Conservation (phyloP, 1,140 invertebrate species). For the Microplitis mediator region DNA sequence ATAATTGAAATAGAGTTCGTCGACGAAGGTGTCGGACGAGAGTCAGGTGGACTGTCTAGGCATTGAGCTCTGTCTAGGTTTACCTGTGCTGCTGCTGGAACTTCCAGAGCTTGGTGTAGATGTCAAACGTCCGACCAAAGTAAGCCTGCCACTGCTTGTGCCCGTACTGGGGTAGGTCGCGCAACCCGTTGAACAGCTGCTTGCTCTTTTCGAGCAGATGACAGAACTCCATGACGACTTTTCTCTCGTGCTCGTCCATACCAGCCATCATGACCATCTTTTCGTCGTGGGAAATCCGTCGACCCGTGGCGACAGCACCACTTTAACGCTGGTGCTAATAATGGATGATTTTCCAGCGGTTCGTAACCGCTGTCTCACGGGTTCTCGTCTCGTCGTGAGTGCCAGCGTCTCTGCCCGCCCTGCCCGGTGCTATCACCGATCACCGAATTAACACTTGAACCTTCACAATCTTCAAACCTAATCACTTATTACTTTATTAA, state of each 20-base stretch:
- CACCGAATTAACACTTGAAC: too few relatives aligned
- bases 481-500: too few relatives aligned
- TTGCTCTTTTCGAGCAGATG: constrained; percentile 97
- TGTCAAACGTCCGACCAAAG: constrained; percentile 96
- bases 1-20: too few relatives aligned
- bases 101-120: constrained; percentile 98
- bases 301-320: constrained; percentile 38
- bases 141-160: constrained; percentile 98
- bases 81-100: constrained; percentile 96
- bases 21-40: too few relatives aligned
- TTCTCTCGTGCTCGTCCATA: constrained; percentile 87
- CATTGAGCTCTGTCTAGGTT: constrained; percentile 3
- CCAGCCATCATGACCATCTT: constrained; percentile 75
- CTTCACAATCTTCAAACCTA: too few relatives aligned
- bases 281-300: constrained; percentile 42
- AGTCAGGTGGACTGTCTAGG: too few relatives aligned
- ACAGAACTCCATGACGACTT: constrained; percentile 95
- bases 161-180: constrained; percentile 95
- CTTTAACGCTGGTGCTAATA: constrained; percentile 21
- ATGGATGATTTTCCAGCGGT: constrained; percentile 20
- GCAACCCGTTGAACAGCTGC: constrained; percentile 94
- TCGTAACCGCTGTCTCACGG: neutral
- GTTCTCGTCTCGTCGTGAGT: constrained; percentile 14
- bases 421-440: constrained; percentile 15
- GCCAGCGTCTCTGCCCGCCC: constrained; percentile 18